Evolutionary conservation across 2,888 invertebrate species (phyloP).

Genomic region (Gandaritis pyraliata): DNA sequence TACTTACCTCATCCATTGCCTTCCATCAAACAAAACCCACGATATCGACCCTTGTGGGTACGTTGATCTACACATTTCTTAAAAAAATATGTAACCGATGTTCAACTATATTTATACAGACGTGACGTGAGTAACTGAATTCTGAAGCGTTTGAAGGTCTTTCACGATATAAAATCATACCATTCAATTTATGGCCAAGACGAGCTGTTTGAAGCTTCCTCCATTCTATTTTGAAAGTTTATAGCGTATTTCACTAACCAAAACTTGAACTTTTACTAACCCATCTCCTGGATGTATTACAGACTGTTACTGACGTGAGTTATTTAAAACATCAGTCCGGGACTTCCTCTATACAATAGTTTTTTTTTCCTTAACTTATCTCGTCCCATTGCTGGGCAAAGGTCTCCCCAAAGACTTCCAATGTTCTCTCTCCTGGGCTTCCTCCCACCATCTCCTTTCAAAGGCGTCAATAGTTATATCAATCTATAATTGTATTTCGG

Average conservation of each 20-base stretch:
- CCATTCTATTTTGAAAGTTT: constrained; percentile 6
- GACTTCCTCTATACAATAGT: too few relatives aligned
- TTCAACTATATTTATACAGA: constrained; percentile 12
- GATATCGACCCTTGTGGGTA: background rate
- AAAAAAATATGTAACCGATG: background rate
- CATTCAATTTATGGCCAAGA: constrained; percentile 31
- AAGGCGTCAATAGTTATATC: too few relatives aligned
- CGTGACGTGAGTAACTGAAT: constrained; percentile 27
- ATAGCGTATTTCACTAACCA: background rate
- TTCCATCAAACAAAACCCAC: background rate
- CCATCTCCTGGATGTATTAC: background rate
- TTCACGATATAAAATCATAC: constrained; percentile 29
- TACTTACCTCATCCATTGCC: constrained; percentile 4
- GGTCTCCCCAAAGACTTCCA: too few relatives aligned
- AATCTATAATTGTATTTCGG: constrained; percentile 3
- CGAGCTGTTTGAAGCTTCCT: constrained; percentile 15
- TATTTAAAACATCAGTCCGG: too few relatives aligned
- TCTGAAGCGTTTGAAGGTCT: constrained; percentile 33
- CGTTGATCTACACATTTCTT: constrained; percentile 1
- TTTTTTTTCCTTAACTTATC: too few relatives aligned
- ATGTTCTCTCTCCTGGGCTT: too few relatives aligned
- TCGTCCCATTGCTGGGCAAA: too few relatives aligned
- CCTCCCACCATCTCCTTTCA: too few relatives aligned
- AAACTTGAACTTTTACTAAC: background rate
- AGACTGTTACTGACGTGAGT: background rate